Conservation (phyloP, 2,888 invertebrate genomes). For the Imbricaverruca yamaguchii region DNA sequence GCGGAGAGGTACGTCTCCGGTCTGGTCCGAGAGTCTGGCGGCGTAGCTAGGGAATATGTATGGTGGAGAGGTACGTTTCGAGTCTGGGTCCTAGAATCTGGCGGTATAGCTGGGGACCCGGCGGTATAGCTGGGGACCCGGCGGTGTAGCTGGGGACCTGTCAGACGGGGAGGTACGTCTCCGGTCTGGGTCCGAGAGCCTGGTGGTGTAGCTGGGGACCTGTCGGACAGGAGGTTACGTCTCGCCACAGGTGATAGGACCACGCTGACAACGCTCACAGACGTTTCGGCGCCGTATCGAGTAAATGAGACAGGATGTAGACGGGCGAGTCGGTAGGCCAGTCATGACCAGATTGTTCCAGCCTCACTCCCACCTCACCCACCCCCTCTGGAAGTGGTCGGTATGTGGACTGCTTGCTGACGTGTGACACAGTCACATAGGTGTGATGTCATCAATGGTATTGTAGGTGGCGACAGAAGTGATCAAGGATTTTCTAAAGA, state of each 20-base stretch:
- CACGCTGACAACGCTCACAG: no score
- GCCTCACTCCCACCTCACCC: no score
- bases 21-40: slow-evolving; percentile 62
- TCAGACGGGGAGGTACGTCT: slow-evolving; percentile 77
- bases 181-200: slow-evolving; percentile 34
- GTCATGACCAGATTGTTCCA: background rate
- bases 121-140: no score
- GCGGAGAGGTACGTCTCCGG: slow-evolving; percentile 67
- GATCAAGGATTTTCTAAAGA: no score
- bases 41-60: slow-evolving; percentile 90
- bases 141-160: slow-evolving; percentile 93
- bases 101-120: no score
- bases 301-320: no score
- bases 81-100: slow-evolving; percentile 45
- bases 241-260: background rate
- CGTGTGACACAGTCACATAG: no score
- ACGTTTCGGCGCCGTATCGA: no score
- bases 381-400: no score
- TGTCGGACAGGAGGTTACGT: slow-evolving; percentile 84
- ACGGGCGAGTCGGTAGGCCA: slow-evolving; percentile 22
- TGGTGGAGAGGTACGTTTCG: slow-evolving; percentile 71
- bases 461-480: no score
- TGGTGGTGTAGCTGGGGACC: slow-evolving; percentile 93
- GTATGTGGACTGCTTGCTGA: no score
- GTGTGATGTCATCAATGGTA: no score